These are phyloP conservation scores for Branchipolynoe longqiensis DNA, from an alignment of 2,888 invertebrate species.

Conservation along the genomic window DNA sequence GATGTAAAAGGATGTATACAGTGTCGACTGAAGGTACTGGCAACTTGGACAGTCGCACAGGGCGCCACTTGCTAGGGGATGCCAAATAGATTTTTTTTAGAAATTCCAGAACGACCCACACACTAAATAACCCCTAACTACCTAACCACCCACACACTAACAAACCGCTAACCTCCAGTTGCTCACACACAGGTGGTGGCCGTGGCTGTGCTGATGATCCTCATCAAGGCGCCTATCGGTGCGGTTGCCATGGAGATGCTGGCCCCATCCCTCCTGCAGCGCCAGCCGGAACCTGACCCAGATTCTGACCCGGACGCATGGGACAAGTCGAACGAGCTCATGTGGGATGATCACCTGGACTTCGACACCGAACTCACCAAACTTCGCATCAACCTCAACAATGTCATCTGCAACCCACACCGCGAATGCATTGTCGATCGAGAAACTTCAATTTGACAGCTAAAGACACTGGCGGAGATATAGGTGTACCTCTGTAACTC, in stretches of 20 bases:
- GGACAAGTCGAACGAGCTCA: conserved; percentile 55
- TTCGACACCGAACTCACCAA: conserved; percentile 59
- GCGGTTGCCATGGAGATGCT: conserved; percentile 71
- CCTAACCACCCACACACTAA: not conserved
- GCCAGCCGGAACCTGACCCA: not conserved
- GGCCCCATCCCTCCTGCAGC: conserved; percentile 67
- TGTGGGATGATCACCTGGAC: conserved; percentile 60
- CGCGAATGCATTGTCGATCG: not conserved
- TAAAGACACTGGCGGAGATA: conserved; percentile 24
- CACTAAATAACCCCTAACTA: not conserved
- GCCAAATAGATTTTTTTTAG: no score
- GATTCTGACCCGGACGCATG: conserved; percentile 43
- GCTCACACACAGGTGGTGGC: conserved; percentile 65
- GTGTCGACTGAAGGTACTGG: no score
- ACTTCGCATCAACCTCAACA: conserved; percentile 27
- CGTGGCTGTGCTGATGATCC: conserved; percentile 71
- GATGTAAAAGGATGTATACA: no score
- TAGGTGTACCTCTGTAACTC: no score
- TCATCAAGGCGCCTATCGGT: conserved; percentile 73
- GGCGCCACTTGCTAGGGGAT: no score
- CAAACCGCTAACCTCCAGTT: not conserved
- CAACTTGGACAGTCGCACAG: no score
- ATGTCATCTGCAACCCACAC: conserved; percentile 38
- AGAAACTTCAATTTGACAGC: conserved; percentile 44
- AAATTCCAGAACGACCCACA: no score